A percentile compares a stretch with the other conserved stretches of the same genome.
Evolutionary conservation across 2,797 vertebrate species (phyloP).

Genomic region (Argya squamiceps): DNA sequence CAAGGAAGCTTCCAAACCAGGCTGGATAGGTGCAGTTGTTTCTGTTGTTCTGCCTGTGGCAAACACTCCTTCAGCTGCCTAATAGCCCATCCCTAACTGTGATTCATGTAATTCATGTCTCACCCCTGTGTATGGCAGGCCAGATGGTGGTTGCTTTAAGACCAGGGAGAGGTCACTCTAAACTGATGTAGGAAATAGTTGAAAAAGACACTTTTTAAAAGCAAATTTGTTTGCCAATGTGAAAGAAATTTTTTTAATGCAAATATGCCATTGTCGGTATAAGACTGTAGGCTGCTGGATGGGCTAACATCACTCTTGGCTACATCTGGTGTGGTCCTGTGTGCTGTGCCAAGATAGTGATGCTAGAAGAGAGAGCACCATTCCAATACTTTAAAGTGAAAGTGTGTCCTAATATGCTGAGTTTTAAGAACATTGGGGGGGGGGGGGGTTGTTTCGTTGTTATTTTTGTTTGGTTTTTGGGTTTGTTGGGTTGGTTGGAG

Average conservation of each 20-base stretch:
- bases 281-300: not conserved
- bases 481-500: not conserved
- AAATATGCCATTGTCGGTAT: fast-evolving
- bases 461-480: not conserved
- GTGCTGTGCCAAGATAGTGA: not conserved
- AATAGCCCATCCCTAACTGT: not conserved
- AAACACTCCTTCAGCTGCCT: not conserved
- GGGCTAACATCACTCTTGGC: not conserved
- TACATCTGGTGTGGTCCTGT: not conserved
- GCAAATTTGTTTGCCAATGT: not conserved
- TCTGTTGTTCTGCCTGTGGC: not conserved
- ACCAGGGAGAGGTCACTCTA: not conserved
- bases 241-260: not conserved
- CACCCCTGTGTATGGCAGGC: not conserved
- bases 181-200: not conserved
- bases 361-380: not conserved
- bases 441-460: not conserved
- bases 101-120: not conserved
- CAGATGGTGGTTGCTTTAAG: not conserved
- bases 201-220: not conserved
- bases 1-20: not conserved
- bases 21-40: fast-evolving
- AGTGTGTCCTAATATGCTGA: not conserved
- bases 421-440: not conserved
- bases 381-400: not conserved